phyloP scores from a whole-genome alignment of 2,113 vertebrate genomes.

The Corydoras maculifer region DNA sequence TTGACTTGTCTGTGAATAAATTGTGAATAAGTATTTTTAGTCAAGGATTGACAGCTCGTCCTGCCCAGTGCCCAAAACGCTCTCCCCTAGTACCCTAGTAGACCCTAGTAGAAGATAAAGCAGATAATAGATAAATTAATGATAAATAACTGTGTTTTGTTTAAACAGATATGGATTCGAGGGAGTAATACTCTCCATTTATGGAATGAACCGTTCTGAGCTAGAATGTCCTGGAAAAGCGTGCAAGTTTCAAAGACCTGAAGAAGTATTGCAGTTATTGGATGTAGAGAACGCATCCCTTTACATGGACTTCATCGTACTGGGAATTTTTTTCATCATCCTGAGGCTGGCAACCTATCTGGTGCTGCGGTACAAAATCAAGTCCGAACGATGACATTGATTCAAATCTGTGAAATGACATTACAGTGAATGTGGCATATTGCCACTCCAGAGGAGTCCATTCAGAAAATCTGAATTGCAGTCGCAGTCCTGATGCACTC shows the following conservation, averaged over 20 bases:
- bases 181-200: constrained; percentile 90
- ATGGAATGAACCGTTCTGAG: constrained; percentile 87
- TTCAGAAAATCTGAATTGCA: constrained; percentile 8
- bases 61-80: too few species aligned
- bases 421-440: background rate
- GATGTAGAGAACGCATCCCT: constrained; percentile 91
- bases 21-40: too few species aligned
- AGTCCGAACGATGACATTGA: constrained; percentile 78
- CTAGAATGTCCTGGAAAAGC: constrained; percentile 74
- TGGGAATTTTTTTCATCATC: constrained; percentile 85
- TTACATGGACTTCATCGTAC: constrained; percentile 89
- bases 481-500: background rate
- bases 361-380: constrained; percentile 89
- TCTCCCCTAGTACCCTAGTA: too few species aligned
- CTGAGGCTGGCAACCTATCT: constrained; percentile 87
- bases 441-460: constrained; percentile 2
- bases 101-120: too few species aligned
- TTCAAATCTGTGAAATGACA: background rate
- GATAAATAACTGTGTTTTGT: background rate
- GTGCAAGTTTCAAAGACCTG: constrained; percentile 86
- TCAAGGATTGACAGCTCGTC: too few species aligned
- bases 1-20: too few species aligned
- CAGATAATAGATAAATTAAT: too few species aligned
- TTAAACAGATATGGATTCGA: constrained; percentile 90
- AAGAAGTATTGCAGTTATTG: constrained; percentile 81